Evolutionary conservation across 2,888 invertebrate genomes (phyloP).

Genomic region (Trissonchulus sp.): DNA sequence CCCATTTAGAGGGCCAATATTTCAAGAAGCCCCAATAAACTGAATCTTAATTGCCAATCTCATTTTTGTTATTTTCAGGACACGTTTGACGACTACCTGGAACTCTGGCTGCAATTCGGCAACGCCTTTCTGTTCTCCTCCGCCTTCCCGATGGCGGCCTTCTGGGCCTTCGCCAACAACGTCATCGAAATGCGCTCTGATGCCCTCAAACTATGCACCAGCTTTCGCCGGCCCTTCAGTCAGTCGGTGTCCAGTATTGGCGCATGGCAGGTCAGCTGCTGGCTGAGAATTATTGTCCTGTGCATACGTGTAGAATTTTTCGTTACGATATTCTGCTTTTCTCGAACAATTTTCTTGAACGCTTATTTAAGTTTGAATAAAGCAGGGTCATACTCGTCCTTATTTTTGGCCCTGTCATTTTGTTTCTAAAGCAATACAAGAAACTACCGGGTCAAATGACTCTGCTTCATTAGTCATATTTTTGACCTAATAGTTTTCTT

Average conservation of each 20-base stretch:
- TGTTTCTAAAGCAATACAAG: no score
- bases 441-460: no score
- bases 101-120: conserved; percentile 71
- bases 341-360: neutral
- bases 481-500: no score
- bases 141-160: conserved; percentile 68
- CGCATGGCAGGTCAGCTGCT: conserved; percentile 71
- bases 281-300: conserved; percentile 2
- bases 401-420: no score
- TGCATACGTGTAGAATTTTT: no score
- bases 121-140: conserved; percentile 71
- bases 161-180: conserved; percentile 69
- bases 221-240: conserved; percentile 65
- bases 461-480: no score
- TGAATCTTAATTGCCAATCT: no score
- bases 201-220: conserved; percentile 67
- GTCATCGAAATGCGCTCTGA: conserved; percentile 68
- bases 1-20: no score
- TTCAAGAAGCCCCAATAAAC: no score
- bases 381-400: no score
- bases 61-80: conserved; percentile 56
- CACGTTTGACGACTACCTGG: conserved; percentile 70
- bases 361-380: neutral
- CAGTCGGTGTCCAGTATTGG: conserved; percentile 66
- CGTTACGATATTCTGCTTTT: no score